These are phyloP conservation scores for Pogonocherus hispidulus DNA, from an alignment of 2,888 invertebrate species.

Conservation along the genomic window DNA sequence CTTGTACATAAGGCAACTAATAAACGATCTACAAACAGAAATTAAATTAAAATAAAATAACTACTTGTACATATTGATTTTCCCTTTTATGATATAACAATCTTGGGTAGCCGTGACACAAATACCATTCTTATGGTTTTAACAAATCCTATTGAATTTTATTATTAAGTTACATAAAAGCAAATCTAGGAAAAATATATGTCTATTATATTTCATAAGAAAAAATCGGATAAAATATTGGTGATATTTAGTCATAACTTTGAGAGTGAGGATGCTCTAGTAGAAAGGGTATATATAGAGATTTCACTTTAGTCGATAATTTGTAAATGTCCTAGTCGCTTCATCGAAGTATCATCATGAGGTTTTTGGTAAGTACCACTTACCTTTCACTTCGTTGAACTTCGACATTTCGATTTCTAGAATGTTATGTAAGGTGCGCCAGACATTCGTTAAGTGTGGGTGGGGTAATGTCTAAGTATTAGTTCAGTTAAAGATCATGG, in stretches of 20 bases:
- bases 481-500: conserved; percentile 22
- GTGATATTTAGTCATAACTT: conserved; percentile 32
- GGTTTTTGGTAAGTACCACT: conserved; percentile 68
- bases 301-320: conserved; percentile 54
- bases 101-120: no score
- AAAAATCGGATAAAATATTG: conserved; percentile 44
- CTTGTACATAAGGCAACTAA: no score
- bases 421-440: conserved; percentile 48
- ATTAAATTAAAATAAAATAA: no score
- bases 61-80: no score
- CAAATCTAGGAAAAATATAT: conserved; percentile 11
- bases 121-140: neutral
- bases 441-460: conserved; percentile 42
- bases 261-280: conserved; percentile 49
- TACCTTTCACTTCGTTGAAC: conserved; percentile 56
- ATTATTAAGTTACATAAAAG: conserved; percentile 15
- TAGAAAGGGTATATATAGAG: conserved; percentile 58
- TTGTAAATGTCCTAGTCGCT: conserved; percentile 51
- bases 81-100: no score
- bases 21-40: no score
- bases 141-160: conserved; percentile 13
- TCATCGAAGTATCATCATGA: conserved; percentile 67
- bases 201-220: conserved; percentile 19
- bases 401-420: conserved; percentile 50
- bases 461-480: conserved; percentile 31